phyloP scores from a whole-genome alignment of 2,113 vertebrate species.

The Setophaga coronata region DNA sequence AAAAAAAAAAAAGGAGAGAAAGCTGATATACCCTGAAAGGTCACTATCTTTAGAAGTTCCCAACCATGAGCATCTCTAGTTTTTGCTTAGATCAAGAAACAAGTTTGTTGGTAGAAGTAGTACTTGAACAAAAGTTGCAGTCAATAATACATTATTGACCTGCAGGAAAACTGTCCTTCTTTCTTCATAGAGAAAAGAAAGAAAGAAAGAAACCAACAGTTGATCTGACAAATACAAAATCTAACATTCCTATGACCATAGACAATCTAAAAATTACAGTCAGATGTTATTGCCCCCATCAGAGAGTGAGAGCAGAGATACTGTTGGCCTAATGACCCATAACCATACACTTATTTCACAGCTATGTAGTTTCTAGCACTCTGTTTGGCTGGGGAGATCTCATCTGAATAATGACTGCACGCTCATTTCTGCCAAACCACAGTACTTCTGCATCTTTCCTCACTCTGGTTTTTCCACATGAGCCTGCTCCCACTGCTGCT shows the following conservation, averaged over 20 bases:
- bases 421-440: not conserved
- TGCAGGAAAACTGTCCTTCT: not conserved
- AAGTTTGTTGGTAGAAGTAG: not conserved
- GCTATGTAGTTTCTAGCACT: not conserved
- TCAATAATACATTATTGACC: not conserved
- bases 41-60: not conserved
- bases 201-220: not conserved
- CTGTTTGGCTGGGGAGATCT: constrained; percentile 20
- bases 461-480: fast-evolving
- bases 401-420: constrained; percentile 19
- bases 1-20: not conserved
- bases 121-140: not conserved
- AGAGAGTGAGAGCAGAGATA: not conserved
- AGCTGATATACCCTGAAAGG: not conserved
- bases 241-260: not conserved
- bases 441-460: not conserved
- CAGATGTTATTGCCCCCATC: not conserved
- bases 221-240: not conserved
- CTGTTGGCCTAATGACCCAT: not conserved
- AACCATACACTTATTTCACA: not conserved
- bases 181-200: not conserved
- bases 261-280: not conserved
- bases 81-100: not conserved
- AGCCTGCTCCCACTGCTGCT: not conserved
- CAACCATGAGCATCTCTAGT: not conserved